Base-by-base conservation (phyloP, 1,140 invertebrate species). In the Lepidurus couesii region DNA sequence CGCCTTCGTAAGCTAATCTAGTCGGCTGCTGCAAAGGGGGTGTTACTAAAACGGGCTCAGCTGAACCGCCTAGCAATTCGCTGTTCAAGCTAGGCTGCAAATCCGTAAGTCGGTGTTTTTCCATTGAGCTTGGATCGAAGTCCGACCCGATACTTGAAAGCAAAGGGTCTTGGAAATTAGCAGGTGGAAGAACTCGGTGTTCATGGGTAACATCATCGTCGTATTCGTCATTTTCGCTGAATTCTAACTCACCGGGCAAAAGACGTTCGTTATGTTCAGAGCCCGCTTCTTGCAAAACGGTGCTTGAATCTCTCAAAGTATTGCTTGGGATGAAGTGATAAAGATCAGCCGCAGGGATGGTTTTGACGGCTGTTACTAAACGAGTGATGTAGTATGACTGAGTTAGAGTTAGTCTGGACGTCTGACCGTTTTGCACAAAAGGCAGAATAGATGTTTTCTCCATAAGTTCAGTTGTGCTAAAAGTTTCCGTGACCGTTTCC, bases 401-500 rank as follows among this genome's bases (percentile, higher is more conserved):
- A 1, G 94, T 91, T 43, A 96, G 86, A 1, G 94, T 95, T 79
- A 93, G 87, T 75, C 81, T 80, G 7, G 82, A 81, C 9, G 85
- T 86, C 9, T 88, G 88, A 42, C 90, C 89, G 75, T 80, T 81
- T 10, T 88, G 88, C 11, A 95, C 86, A 1, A 95, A 90, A 1
- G 94, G 94, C 74, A 96, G 85, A 77, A 96, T 89, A 81, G 95
- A 93, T 0, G 94, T 95, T 83, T 95, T 95, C 1, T 95, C 84
- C 85, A 95, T 90, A 1, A 91, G 89, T 84, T 95, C 92, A 0
- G 93, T 95, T 7, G 94, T 95, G 79, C 93, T 95, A 86, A 95
- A 95, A 1, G 93, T 94, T 85, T 96, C 93, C 0, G 92, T 95
- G n/a, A 94, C 86, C 0, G 93, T 96, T 86, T 95, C 92, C 76